Evolutionary conservation across 2,888 invertebrate species (phyloP).

Genomic region (Chloromyia formosa): DNA sequence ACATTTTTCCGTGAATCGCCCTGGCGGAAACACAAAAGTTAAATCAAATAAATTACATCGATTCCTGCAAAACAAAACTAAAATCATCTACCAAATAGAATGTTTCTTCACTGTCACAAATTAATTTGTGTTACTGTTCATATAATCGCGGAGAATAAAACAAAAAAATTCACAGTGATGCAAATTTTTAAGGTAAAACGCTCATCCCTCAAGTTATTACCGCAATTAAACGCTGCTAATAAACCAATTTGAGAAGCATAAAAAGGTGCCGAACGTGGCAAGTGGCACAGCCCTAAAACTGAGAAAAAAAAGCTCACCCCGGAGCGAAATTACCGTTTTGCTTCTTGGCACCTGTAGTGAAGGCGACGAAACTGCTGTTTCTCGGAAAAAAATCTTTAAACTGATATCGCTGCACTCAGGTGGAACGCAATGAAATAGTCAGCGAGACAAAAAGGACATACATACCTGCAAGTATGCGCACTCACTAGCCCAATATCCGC

Average conservation of each 20-base stretch:
- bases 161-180: background rate
- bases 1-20: too few species aligned
- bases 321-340: constrained; percentile 22
- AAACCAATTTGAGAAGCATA: constrained; percentile 29
- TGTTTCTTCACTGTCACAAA: too few species aligned
- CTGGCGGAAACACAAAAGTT: too few species aligned
- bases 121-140: too few species aligned
- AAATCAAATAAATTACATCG: too few species aligned
- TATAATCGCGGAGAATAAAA: background rate
- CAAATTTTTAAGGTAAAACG: constrained; percentile 32
- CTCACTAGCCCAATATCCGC: constrained; percentile 34
- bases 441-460: background rate
- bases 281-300: background rate
- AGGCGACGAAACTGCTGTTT: background rate
- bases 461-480: background rate
- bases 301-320: constrained; percentile 9
- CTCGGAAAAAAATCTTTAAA: constrained; percentile 12
- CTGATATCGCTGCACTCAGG: background rate
- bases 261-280: background rate
- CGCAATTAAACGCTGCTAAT: constrained; percentile 36
- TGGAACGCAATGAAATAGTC: background rate
- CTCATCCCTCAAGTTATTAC: constrained; percentile 32
- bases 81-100: too few species aligned
- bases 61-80: too few species aligned
- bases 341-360: constrained; percentile 9